Base-by-base conservation (phyloP, 2,888 invertebrate genomes). In the Idaea dimidiata region DNA sequence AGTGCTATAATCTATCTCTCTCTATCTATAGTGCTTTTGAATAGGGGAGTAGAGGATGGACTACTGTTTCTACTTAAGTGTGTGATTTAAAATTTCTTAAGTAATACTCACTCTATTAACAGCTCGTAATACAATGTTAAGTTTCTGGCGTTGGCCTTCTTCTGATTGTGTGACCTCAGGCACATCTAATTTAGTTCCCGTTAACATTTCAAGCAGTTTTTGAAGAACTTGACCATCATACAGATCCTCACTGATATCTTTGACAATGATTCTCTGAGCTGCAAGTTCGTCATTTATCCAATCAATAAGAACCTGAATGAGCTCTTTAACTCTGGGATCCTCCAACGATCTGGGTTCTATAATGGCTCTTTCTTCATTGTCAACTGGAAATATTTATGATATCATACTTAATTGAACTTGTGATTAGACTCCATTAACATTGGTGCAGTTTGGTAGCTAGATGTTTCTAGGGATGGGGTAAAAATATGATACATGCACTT, bases 231-330 rank as follows among this genome's bases (percentile, higher is more conserved):
- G 99, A 0, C 99, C 99, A 93, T 99, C 99, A 87, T 98, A 99
- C 71, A 99, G 93, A 91, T 99, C 99, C 87, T 99, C 99, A 72
- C 97, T 97, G 58, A 99, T 95, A 76, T 98, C 96, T 87, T 99
- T 97, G 0, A 99, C 99, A 77, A 99, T 99, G 69, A 99, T 99
- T 78, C 99, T 94, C 78, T 99, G 98, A 70, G 96, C 95, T 0
- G 99, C 99, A 62, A 99, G 92, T 86, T 99, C 99, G 91, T 99
- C 99, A 87, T 99, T 99, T 62, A 99, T 97, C 99, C 99, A 99
- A 76, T 99, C 98, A 74, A 99, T 96, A 59, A 99, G 92, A 54
- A 99, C 96, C 75, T 94, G 94, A 61, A 97, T 95, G 54, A 99
- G 93, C 76, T 98, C 97, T 67, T 95, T 94, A 0, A 99, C 94